phyloP scores from a whole-genome alignment of 2,888 invertebrate genomes.

The Augiades crinisus region DNA sequence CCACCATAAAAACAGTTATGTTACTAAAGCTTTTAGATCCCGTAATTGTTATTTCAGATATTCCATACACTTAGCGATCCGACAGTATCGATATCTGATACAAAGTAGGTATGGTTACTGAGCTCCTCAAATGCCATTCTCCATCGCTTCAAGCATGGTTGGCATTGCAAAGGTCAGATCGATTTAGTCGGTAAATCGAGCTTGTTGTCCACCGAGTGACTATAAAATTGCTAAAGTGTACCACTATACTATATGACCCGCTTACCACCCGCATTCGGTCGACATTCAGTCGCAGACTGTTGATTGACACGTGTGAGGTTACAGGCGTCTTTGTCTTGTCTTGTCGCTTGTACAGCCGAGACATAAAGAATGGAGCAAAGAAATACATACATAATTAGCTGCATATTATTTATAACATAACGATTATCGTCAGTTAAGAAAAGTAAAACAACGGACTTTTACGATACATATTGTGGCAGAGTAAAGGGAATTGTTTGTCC shows the following conservation, averaged over 20 bases:
- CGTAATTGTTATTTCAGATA: neutral
- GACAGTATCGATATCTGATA: conserved; percentile 9
- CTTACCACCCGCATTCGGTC: neutral
- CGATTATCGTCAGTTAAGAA: no score
- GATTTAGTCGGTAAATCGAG: conserved; percentile 42
- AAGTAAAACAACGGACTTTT: no score
- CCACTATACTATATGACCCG: neutral
- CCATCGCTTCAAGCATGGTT: conserved; percentile 46
- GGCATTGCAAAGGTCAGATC: conserved; percentile 59
- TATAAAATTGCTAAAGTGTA: neutral
- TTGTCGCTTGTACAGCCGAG: no score
- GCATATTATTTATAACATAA: no score
- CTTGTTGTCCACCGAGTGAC: conserved; percentile 26
- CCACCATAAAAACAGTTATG: no score
- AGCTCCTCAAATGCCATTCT: conserved; percentile 39
- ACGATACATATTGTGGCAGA: no score
- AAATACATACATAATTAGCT: no score
- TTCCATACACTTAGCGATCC: neutral
- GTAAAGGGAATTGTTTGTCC: no score
- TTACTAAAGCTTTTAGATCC: neutral
- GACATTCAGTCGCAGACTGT: no score
- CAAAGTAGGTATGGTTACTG: conserved; percentile 24
- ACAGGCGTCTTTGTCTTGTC: no score
- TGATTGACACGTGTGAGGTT: no score
- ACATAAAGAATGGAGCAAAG: no score